Conservation (phyloP, 2,113 vertebrate species). For the Gobiocypris rarus region DNA sequence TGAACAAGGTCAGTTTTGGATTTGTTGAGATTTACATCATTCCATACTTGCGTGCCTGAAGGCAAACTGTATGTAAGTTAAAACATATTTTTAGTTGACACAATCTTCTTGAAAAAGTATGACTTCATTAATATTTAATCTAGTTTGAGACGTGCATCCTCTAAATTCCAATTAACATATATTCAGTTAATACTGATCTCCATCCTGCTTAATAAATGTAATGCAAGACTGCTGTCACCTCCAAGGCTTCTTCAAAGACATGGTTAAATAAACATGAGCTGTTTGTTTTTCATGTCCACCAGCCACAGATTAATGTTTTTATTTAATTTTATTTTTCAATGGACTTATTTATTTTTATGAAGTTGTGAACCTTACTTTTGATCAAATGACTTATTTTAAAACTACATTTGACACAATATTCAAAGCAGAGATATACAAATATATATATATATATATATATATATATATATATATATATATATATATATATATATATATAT, state of each 20-base stretch:
- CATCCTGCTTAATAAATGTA: slow-evolving; percentile 53
- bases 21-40: slow-evolving; percentile 51
- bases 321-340: too few relatives aligned
- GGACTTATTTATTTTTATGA: neutral
- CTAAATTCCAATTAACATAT: slow-evolving; percentile 56
- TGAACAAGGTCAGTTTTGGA: slow-evolving; percentile 24
- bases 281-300: slow-evolving; percentile 56
- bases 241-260: slow-evolving; percentile 55
- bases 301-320: slow-evolving; percentile 35
- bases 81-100: slow-evolving; percentile 44
- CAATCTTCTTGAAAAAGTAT: slow-evolving; percentile 48
- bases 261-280: slow-evolving; percentile 61
- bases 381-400: neutral
- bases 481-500: too few relatives aligned
- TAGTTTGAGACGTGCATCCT: slow-evolving; percentile 49
- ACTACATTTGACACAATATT: slow-evolving; percentile 26
- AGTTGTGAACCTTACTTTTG: neutral
- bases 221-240: slow-evolving; percentile 53
- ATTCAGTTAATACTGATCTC: slow-evolving; percentile 53
- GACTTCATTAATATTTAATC: slow-evolving; percentile 61
- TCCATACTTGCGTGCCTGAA: slow-evolving; percentile 15
- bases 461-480: too few relatives aligned
- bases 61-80: slow-evolving; percentile 43
- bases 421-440: neutral
- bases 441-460: too few relatives aligned